phyloP scores from a whole-genome alignment of 1,140 invertebrate species.

The Vanessa atalanta region DNA sequence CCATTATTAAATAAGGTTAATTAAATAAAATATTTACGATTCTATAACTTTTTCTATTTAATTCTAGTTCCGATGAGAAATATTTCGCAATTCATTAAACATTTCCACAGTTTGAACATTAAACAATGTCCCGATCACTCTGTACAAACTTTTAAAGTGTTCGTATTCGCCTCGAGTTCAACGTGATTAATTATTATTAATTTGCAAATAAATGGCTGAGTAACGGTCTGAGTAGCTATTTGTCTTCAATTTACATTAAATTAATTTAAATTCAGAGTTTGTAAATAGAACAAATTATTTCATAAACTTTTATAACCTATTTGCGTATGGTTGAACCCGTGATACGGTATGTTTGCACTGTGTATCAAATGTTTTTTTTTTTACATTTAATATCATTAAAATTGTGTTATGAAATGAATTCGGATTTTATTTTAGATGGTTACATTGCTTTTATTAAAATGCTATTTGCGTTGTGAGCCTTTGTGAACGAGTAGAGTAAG shows the following conservation, averaged over 20 bases:
- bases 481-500: background rate
- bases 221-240: constrained; percentile 9
- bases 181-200: constrained; percentile 7
- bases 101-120: constrained; percentile 7
- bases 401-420: too few species aligned
- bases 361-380: too few species aligned
- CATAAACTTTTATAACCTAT: background rate
- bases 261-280: background rate
- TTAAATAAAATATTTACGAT: background rate
- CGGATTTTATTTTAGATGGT: too few species aligned
- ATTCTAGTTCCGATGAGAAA: background rate
- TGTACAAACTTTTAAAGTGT: background rate
- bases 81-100: constrained; percentile 2
- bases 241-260: background rate
- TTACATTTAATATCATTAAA: too few species aligned
- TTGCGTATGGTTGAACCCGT: background rate
- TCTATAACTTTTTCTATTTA: background rate
- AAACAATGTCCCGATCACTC: constrained; percentile 8
- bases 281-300: background rate
- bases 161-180: constrained; percentile 2
- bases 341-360: too few species aligned
- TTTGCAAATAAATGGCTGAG: constrained; percentile 4
- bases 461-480: background rate
- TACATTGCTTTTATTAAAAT: background rate
- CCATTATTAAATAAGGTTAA: background rate